phyloP scores from a whole-genome alignment of 2,113 vertebrate species.

The Elanus axillaris region DNA sequence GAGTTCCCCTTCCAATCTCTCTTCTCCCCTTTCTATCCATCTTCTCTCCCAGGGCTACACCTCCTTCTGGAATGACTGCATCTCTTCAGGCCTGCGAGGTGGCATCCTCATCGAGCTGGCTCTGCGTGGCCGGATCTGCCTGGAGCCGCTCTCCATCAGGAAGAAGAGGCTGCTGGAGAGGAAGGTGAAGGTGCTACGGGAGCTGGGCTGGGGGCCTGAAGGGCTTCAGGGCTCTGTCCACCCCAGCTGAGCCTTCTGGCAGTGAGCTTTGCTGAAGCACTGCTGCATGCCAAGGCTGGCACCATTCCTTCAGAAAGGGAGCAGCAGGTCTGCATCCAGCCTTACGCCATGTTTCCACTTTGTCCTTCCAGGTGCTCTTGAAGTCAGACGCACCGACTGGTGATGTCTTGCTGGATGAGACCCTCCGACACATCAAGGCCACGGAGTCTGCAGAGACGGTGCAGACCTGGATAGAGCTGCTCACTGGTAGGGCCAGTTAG shows the following conservation, averaged over 20 bases:
- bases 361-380: constrained; percentile 72
- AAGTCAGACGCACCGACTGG: constrained; percentile 78
- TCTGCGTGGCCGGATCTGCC: constrained; percentile 73
- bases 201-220: neutral
- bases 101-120: constrained; percentile 82
- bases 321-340: neutral
- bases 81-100: constrained; percentile 80
- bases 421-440: constrained; percentile 82
- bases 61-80: constrained; percentile 88
- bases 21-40: neutral
- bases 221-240: rapidly evolving
- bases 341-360: rapidly evolving
- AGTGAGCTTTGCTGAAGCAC: neutral
- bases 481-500: constrained; percentile 71
- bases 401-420: constrained; percentile 82
- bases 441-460: constrained; percentile 75
- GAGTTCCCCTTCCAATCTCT: neutral
- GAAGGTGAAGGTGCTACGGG: constrained; percentile 58
- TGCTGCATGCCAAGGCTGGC: rapidly evolving
- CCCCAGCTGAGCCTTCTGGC: rapidly evolving
- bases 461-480: constrained; percentile 84
- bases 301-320: neutral
- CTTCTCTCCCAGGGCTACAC: constrained; percentile 74
- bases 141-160: constrained; percentile 73
- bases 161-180: constrained; percentile 78